phyloP scores from a whole-genome alignment of 1,140 invertebrate genomes.

The Diorhabda sublineata region DNA sequence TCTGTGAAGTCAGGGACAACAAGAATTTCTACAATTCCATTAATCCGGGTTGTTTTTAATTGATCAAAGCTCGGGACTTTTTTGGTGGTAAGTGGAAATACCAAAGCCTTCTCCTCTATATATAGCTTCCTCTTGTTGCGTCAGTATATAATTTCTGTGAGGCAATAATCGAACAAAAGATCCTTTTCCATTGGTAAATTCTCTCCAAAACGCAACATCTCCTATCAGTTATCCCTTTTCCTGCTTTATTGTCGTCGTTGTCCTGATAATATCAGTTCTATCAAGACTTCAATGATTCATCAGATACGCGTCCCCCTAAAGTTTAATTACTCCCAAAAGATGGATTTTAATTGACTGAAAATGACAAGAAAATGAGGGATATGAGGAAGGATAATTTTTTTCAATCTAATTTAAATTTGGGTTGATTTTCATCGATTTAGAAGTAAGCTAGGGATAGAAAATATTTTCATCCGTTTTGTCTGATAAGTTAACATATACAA shows the following conservation, averaged over 20 bases:
- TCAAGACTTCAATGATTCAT: background rate
- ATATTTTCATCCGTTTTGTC: too few relatives aligned
- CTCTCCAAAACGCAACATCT: background rate
- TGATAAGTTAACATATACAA: too few relatives aligned
- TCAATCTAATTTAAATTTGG: too few relatives aligned
- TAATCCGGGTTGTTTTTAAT: too few relatives aligned
- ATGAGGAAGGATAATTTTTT: too few relatives aligned
- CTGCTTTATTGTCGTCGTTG: background rate
- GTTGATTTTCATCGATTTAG: too few relatives aligned
- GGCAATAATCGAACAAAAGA: background rate
- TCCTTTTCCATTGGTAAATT: conserved; percentile 2
- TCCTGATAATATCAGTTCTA: background rate
- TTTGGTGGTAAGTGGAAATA: too few relatives aligned
- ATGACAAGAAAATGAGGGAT: background rate
- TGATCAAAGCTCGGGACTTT: too few relatives aligned
- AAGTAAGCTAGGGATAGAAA: too few relatives aligned
- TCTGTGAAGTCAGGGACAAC: too few relatives aligned
- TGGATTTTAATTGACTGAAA: background rate
- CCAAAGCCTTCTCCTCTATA: background rate
- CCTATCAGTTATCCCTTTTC: background rate
- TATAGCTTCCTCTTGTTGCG: background rate
- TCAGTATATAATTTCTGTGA: background rate
- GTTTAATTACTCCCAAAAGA: background rate
- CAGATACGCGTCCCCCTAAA: background rate
- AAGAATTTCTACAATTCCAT: too few relatives aligned